Evolutionary conservation across 23 tunicate genomes (phyloP).

Genomic region (Pegea sp.): DNA sequence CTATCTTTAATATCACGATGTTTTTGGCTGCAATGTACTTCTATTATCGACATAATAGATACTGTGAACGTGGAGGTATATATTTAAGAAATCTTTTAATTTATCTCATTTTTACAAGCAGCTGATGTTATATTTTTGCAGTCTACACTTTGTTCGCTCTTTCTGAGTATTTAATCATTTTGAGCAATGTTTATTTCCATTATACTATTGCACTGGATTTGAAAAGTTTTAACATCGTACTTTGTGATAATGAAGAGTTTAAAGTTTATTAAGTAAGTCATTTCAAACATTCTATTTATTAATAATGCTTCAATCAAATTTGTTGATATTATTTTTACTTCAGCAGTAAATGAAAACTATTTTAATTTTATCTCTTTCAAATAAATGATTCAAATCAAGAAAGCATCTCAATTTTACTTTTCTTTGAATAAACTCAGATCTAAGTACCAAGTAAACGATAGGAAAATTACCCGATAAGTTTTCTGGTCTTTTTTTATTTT

Average conservation of each 20-base stretch:
- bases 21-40: constrained; percentile 10
- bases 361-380: no score
- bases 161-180: constrained; percentile 28
- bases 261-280: no score
- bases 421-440: no score
- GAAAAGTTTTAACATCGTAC: neutral
- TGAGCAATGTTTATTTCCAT: constrained; percentile 36
- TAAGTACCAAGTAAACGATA: no score
- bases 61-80: constrained; percentile 42
- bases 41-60: constrained; percentile 20
- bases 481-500: no score
- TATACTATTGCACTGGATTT: constrained; percentile 6
- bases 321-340: no score
- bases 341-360: no score
- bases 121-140: constrained; percentile 11
- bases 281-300: no score
- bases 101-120: neutral
- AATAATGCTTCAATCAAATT: no score
- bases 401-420: no score
- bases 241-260: constrained; percentile 2
- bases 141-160: constrained; percentile 49
- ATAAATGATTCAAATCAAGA: no score
- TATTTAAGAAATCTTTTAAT: neutral
- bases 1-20: constrained; percentile 5
- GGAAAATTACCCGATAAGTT: no score